These are phyloP conservation scores for Smittia aterrima DNA, from an alignment of 2,888 invertebrate species.

Conservation along the genomic window DNA sequence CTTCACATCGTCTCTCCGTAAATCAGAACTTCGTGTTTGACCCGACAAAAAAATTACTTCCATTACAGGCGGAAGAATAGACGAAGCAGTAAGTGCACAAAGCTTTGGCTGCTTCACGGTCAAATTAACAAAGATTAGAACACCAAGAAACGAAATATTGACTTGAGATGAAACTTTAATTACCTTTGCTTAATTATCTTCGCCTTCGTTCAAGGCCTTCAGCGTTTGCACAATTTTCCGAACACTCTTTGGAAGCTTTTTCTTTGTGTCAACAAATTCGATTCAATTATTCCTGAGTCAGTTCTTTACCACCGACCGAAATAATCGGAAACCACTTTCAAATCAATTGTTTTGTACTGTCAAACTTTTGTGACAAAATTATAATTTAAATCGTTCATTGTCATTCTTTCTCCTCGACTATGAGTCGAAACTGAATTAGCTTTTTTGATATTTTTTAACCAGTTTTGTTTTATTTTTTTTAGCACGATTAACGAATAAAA, in stretches of 20 bases:
- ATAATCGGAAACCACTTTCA: background rate
- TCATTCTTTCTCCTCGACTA: constrained; percentile 9
- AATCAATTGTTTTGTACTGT: constrained; percentile 1
- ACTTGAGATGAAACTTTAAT: background rate
- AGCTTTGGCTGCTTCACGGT: background rate
- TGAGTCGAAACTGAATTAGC: constrained; percentile 2
- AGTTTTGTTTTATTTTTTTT: background rate
- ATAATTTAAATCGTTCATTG: constrained; percentile 18
- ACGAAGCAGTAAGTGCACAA: background rate
- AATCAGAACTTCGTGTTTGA: background rate
- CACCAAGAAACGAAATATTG: background rate
- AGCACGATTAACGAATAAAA: constrained; percentile 16
- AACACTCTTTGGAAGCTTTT: background rate
- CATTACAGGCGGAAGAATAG: background rate
- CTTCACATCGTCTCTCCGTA: constrained; percentile 15
- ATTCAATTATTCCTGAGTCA: constrained; percentile 5
- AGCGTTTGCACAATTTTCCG: constrained; percentile 5
- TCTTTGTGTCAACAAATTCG: constrained; percentile 1
- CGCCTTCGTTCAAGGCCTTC: background rate
- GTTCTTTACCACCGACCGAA: background rate
- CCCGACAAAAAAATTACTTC: background rate
- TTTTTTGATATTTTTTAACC: constrained; percentile 1
- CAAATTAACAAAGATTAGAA: background rate
- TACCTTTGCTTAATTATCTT: background rate
- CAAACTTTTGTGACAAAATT: constrained; percentile 12